A percentile compares a stretch with the other conserved stretches of the same genome.
Conservation (phyloP, 92 coral and sea anemone species). For the Desmophyllum pertusum region DNA sequence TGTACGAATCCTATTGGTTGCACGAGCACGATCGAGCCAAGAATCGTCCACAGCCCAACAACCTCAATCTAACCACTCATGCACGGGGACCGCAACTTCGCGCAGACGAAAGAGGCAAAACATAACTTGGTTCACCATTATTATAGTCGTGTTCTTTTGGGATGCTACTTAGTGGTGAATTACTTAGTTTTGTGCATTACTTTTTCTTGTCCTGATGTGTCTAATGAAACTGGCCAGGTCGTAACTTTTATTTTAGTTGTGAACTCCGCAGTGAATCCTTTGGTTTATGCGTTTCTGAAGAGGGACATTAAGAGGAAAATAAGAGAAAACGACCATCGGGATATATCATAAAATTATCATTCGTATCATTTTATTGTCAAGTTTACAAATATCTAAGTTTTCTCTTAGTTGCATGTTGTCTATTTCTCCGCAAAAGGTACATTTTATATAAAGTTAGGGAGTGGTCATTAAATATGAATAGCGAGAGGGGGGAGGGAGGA, state of each 20-base stretch:
- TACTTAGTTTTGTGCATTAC: slow-evolving; percentile 10
- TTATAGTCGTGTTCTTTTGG: slow-evolving; percentile 9
- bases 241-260: neutral
- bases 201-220: neutral
- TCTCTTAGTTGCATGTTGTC: neutral
- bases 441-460: too few species aligned
- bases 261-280: slow-evolving; percentile 25
- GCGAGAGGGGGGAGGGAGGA: too few species aligned
- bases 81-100: neutral
- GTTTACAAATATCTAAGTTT: neutral
- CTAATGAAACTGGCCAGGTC: neutral
- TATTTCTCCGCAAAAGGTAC: neutral
- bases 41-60: neutral
- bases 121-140: neutral
- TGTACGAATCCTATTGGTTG: slow-evolving; percentile 19
- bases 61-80: neutral
- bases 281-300: slow-evolving; percentile 32
- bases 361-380: neutral
- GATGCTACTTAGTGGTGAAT: slow-evolving; percentile 15
- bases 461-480: too few species aligned
- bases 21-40: neutral
- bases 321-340: neutral
- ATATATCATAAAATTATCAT: neutral
- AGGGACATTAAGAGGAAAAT: slow-evolving; percentile 15
- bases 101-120: neutral